A percentile compares a stretch with the other conserved stretches of the same genome.
These are phyloP conservation scores for Dasyprocta punctata DNA, from an alignment of 2,113 vertebrate species.

Conservation along the genomic window DNA sequence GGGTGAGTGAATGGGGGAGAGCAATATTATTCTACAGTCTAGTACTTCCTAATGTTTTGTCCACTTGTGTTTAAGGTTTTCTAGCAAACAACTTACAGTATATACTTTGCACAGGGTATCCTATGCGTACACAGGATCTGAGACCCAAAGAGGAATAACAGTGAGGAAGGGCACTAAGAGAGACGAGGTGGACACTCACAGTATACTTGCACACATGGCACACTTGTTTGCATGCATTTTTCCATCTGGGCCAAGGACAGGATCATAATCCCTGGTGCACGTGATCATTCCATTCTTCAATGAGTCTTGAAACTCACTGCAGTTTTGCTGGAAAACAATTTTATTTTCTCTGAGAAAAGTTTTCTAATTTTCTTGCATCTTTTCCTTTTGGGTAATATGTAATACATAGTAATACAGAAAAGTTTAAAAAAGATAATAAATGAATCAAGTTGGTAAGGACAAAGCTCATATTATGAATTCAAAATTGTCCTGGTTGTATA, in stretches of 20 bases:
- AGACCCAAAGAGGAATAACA: fast-evolving
- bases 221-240: conserved; percentile 85
- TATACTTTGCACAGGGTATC: not conserved
- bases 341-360: not conserved
- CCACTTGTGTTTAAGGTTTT: not conserved
- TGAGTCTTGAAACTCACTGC: conserved; percentile 80
- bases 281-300: conserved; percentile 79
- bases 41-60: not conserved
- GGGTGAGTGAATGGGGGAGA: not conserved
- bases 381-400: not conserved
- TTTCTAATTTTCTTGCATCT: not conserved
- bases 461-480: not conserved
- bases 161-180: not conserved
- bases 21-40: not conserved
- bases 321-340: conserved; percentile 80
- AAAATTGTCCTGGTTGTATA: not conserved
- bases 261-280: conserved; percentile 82
- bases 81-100: not conserved
- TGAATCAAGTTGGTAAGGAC: not conserved
- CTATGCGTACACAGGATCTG: not conserved
- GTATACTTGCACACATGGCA: conserved; percentile 84
- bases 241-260: conserved; percentile 78
- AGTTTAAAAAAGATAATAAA: not conserved
- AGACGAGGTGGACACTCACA: conserved; percentile 81
- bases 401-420: not conserved